Conservation (phyloP, 2,797 vertebrate species). For the Anomalospiza imberbis region DNA sequence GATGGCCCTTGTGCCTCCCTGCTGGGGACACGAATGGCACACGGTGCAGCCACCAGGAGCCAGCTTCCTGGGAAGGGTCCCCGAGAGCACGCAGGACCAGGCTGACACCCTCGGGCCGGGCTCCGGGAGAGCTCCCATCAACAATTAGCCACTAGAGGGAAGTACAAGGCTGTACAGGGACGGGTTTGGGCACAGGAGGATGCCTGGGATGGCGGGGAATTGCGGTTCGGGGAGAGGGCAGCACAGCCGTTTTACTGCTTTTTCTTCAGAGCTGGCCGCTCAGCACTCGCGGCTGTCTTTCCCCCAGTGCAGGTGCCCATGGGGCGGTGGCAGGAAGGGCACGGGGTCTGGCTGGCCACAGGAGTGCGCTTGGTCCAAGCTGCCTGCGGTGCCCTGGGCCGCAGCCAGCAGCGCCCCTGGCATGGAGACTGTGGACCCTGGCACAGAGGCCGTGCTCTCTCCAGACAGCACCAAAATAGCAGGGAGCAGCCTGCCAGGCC, state of each 20-base stretch:
- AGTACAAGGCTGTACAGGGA: not conserved
- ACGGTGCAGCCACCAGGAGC: not conserved
- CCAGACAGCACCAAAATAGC: not conserved
- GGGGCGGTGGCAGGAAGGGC: accelerated
- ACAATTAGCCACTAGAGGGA: not conserved
- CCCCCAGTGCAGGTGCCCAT: accelerated
- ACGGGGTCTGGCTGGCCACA: accelerated
- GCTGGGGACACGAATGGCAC: accelerated
- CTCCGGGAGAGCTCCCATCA: not conserved
- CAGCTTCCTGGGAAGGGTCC: not conserved
- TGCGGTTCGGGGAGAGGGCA: not conserved
- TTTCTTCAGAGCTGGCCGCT: not conserved
- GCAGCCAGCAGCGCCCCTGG: not conserved
- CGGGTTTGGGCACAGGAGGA: not conserved
- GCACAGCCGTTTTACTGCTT: not conserved
- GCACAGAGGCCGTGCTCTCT: accelerated
- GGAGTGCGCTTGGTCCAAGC: accelerated
- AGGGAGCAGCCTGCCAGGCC: not conserved
- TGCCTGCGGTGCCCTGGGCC: accelerated
- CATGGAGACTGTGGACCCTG: accelerated
- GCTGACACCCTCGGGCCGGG: not conserved
- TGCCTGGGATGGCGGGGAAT: accelerated
- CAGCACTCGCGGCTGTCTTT: accelerated
- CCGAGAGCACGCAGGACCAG: accelerated
- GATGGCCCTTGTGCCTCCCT: accelerated